Evolutionary conservation across 2,113 vertebrate genomes (phyloP).

Genomic region (Gasterosteus aculeatus): DNA sequence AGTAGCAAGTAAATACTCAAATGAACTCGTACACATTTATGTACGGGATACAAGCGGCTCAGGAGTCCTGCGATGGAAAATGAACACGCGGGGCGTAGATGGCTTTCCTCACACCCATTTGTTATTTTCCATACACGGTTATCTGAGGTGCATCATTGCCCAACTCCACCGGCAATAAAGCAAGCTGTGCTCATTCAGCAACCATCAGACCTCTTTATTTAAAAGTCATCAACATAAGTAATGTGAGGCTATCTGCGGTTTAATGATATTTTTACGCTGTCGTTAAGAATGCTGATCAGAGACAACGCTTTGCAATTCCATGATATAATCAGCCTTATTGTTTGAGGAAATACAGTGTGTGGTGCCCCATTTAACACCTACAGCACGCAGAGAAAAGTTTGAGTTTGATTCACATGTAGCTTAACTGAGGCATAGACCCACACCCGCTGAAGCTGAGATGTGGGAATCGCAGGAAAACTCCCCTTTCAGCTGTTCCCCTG

Average conservation of each 20-base stretch:
- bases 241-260: not conserved
- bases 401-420: no score
- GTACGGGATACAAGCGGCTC: not conserved
- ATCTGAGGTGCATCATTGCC: constrained; percentile 1
- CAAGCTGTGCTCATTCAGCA: not conserved
- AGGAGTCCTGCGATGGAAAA: not conserved
- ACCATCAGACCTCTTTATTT: not conserved
- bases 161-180: not conserved
- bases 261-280: not conserved
- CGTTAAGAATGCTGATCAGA: not conserved
- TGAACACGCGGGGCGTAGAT: constrained; percentile 3
- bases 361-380: constrained; percentile 10
- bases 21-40: constrained; percentile 31
- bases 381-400: constrained; percentile 5
- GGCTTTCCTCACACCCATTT: not conserved
- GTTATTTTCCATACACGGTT: constrained; percentile 19
- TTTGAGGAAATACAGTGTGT: constrained; percentile 14
- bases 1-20: constrained; percentile 12
- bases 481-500: constrained; percentile 64
- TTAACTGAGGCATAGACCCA: constrained; percentile 4
- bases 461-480: constrained; percentile 37
- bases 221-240: no score
- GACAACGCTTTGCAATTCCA: not conserved
- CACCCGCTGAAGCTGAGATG: constrained; percentile 44
- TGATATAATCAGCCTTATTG: constrained; percentile 11